Conservation (phyloP, 2,888 invertebrate genomes). For the Tribolium freemani region DNA sequence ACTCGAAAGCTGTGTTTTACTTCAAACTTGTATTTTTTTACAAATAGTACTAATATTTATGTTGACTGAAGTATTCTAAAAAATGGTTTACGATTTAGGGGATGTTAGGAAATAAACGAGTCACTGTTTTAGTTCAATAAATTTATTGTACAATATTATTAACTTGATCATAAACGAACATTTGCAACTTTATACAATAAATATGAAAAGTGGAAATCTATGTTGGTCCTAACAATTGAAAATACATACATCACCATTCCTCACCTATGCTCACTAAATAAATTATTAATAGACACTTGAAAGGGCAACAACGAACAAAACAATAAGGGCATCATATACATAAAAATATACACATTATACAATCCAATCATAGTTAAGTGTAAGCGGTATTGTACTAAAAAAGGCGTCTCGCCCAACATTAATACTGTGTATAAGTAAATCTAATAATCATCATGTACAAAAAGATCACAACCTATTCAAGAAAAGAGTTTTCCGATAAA, state of each 20-base stretch:
- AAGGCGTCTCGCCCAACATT: conserved; percentile 34
- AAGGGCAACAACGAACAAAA: conserved; percentile 52
- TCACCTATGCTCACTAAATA: conserved; percentile 45
- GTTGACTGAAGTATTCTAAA: no score
- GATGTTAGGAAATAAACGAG: background rate
- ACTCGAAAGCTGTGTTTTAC: no score
- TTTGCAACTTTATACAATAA: conserved; percentile 43
- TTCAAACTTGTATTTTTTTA: no score
- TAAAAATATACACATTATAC: conserved; percentile 43
- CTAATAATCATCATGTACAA: conserved; percentile 40
- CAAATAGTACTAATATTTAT: no score
- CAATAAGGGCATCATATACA: conserved; percentile 51
- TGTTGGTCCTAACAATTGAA: conserved; percentile 64
- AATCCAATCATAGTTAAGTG: conserved; percentile 17
- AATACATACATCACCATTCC: conserved; percentile 58
- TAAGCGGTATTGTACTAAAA: conserved; percentile 50
- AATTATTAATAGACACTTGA: conserved; percentile 48
- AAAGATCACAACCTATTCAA: conserved; percentile 42
- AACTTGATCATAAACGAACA: conserved; percentile 34
- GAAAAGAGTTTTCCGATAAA: conserved; percentile 9
- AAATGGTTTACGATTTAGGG: no score
- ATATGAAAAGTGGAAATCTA: conserved; percentile 63
- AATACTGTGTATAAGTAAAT: conserved; percentile 38
- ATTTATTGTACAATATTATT: conserved; percentile 43
- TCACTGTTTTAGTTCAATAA: conserved; percentile 35